phyloP scores from a whole-genome alignment of 2,797 vertebrate species.

The Ptychadena robeensis region DNA sequence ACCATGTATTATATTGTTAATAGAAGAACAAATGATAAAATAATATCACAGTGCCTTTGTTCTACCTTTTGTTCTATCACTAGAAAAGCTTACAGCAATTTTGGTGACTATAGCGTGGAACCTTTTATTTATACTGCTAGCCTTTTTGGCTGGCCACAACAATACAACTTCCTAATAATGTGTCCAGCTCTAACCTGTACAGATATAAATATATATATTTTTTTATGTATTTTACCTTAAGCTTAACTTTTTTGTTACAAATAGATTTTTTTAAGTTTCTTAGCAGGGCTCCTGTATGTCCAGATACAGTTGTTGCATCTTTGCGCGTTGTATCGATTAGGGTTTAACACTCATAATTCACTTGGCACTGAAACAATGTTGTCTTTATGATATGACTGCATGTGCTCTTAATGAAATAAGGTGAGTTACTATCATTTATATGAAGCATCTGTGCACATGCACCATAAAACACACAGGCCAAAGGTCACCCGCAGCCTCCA shows the following conservation, averaged over 20 bases:
- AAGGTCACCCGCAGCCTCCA: slow-evolving; percentile 65
- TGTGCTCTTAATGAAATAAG: slow-evolving; percentile 54
- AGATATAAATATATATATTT: neutral
- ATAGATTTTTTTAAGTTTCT: neutral
- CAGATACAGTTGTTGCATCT: neutral
- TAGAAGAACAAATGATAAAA: no score
- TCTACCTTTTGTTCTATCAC: no score
- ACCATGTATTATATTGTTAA: no score
- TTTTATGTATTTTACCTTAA: neutral
- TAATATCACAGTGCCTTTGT: no score
- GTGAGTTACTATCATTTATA: slow-evolving; percentile 60
- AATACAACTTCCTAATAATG: no score
- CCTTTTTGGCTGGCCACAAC: no score
- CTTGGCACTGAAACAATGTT: slow-evolving; percentile 43
- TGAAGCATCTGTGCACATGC: slow-evolving; percentile 60
- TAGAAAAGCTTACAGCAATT: no score
- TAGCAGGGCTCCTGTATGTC: neutral
- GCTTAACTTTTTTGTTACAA: neutral
- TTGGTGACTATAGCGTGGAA: no score
- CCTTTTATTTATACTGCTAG: no score
- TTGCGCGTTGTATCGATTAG: slow-evolving; percentile 36
- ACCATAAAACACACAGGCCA: slow-evolving; percentile 66
- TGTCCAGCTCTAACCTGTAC: no score
- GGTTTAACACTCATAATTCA: slow-evolving; percentile 47
- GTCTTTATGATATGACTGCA: slow-evolving; percentile 41